These are phyloP conservation scores for Caenorhabditis sp. DNA, from an alignment of 2,888 invertebrate genomes.

Conservation along the genomic window DNA sequence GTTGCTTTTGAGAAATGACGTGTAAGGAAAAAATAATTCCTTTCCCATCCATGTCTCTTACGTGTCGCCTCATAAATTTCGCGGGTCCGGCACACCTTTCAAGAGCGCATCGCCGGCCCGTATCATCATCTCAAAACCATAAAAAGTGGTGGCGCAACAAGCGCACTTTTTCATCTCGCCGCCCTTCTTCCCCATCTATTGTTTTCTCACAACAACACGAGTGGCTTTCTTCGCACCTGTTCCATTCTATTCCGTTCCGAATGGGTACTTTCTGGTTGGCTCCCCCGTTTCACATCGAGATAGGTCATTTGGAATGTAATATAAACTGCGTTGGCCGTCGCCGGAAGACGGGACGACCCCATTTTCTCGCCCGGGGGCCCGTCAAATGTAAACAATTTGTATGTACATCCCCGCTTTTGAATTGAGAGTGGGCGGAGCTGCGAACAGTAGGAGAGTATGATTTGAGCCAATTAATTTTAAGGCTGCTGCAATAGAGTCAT, in stretches of 20 bases:
- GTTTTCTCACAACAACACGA: constrained; percentile 27
- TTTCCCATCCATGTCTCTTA: too few species aligned
- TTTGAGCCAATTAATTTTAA: neutral
- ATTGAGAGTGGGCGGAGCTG: neutral
- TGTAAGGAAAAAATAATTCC: too few species aligned
- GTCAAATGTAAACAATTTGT: constrained; percentile 57
- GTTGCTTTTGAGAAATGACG: too few species aligned
- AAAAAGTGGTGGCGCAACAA: constrained; percentile 42
- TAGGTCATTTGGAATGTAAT: constrained; percentile 58
- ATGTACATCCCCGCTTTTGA: constrained; percentile 28
- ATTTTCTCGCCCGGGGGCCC: constrained; percentile 33
- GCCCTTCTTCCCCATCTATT: constrained; percentile 3
- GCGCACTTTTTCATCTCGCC: neutral
- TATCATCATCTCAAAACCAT: constrained; percentile 26
- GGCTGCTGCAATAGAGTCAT: too few species aligned
- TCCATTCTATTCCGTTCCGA: too few species aligned
- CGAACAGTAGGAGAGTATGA: neutral
- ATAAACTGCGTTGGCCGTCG: constrained; percentile 35
- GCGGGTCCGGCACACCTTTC: constrained; percentile 36
- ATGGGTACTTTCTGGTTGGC: neutral
- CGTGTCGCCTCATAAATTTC: too few species aligned
- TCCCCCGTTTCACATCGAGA: neutral
- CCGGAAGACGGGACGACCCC: too few species aligned
- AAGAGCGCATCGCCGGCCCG: constrained; percentile 11
- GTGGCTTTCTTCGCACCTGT: neutral